Conservation (phyloP, 2,888 invertebrate species). For the Mimachlamys varia region DNA sequence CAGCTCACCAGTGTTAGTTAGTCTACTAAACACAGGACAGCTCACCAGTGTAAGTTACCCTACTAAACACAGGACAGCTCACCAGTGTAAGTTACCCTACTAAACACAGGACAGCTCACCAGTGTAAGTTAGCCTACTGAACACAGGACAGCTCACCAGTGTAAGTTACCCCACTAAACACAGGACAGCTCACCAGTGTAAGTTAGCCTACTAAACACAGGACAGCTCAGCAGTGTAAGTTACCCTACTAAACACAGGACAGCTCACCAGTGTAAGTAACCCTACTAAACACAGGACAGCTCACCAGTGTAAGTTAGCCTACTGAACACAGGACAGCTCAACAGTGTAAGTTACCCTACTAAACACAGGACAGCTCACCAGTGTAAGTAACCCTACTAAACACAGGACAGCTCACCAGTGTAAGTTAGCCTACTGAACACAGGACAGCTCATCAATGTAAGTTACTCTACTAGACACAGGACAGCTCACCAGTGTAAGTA, state of each 20-base stretch:
- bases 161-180: neutral
- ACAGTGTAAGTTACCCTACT: neutral
- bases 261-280: too few relatives aligned
- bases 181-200: too few relatives aligned
- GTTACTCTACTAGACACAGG: neutral
- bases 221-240: too few relatives aligned
- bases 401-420: neutral
- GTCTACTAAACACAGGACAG: neutral
- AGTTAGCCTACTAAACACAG: too few relatives aligned
- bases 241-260: too few relatives aligned
- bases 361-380: neutral
- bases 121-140: neutral
- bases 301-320: neutral
- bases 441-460: neutral
- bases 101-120: neutral
- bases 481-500: neutral
- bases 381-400: neutral
- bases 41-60: neutral
- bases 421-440: neutral
- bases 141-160: neutral
- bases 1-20: neutral
- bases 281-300: neutral
- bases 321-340: neutral
- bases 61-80: neutral
- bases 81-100: neutral